Conservation (phyloP, 2,888 invertebrate species). For the Ormyrus thymus region DNA sequence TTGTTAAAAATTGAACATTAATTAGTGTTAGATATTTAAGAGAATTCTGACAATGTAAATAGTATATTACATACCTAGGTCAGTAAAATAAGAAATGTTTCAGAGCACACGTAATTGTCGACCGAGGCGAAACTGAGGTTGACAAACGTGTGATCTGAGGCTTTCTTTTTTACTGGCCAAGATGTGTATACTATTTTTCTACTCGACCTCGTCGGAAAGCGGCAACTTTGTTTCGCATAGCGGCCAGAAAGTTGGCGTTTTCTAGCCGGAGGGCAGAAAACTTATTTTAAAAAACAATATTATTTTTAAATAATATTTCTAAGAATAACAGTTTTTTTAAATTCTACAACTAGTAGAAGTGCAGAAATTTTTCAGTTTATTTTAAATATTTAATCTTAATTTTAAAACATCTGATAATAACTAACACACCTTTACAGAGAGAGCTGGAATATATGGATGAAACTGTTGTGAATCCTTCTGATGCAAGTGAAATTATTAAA, state of each 20-base stretch:
- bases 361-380: too few species aligned
- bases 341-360: too few species aligned
- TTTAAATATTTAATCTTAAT: too few species aligned
- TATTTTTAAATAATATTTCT: conserved; percentile 5
- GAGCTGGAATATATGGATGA: conserved; percentile 58
- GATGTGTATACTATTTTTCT: too few species aligned
- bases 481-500: conserved; percentile 47
- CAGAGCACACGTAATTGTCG: background rate
- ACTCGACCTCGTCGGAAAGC: too few species aligned
- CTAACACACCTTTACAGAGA: conserved; percentile 48
- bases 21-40: conserved; percentile 6
- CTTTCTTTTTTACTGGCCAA: too few species aligned
- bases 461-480: conserved; percentile 57
- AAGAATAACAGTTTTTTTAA: background rate
- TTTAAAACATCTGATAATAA: too few species aligned
- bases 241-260: too few species aligned
- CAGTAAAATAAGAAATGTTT: background rate
- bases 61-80: background rate
- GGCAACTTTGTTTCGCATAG: too few species aligned
- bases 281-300: background rate
- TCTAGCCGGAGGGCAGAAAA: background rate
- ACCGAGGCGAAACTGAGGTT: background rate
- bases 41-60: background rate
- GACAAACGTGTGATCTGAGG: too few species aligned
- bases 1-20: background rate